Base-by-base conservation (phyloP, 2,888 invertebrate genomes). In the Griposia aprilina region DNA sequence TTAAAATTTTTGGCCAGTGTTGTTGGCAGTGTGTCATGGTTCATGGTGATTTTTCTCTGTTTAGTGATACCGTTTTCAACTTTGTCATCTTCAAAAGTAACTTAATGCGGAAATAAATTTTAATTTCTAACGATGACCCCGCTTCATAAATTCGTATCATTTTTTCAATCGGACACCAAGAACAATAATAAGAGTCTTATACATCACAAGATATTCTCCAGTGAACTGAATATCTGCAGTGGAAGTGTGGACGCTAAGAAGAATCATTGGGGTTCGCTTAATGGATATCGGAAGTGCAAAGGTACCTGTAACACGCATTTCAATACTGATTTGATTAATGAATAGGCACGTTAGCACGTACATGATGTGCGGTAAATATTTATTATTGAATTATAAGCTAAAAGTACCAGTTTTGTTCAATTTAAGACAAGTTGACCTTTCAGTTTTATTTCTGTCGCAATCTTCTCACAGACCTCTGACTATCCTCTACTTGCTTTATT, bases 141-240 rank as follows among this genome's bases (percentile, higher is more conserved):
- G 55, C 92, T 98, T 65, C 97, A 97, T 87, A 97, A 97, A 91
- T 96, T 97, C 74, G 97, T 97, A 83, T 97, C 97, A 77, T 95
- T 97, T 85, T 97, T 98, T 91, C 97, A 97, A 93, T 93, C 95
- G 71, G 97, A 97, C 90, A 94, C 95, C 55, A 97, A 97, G 85
- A 96, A 94, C 86, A 97, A 95, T 90, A 93, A 94, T 50, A 95
- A 94, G 89, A 95, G 93, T 89, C 88, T 94, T 74, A 91, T 94
- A 66, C 94, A 94, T 76, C 97, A 97, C 83, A 97, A 97, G 88
- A 95, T 97, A 88, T 97, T 97, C 90, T 93, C 96, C n/a, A 97
- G 97, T 95, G 97, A 97, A 91, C 86, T 97, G 78, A 97, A 97
- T 87, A 96, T 97, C 81, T 95, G 94, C 83, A 94, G 93, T 87